Evolutionary conservation across 1,140 invertebrate genomes (phyloP).

Genomic region (Drosophila subpulchrella): DNA sequence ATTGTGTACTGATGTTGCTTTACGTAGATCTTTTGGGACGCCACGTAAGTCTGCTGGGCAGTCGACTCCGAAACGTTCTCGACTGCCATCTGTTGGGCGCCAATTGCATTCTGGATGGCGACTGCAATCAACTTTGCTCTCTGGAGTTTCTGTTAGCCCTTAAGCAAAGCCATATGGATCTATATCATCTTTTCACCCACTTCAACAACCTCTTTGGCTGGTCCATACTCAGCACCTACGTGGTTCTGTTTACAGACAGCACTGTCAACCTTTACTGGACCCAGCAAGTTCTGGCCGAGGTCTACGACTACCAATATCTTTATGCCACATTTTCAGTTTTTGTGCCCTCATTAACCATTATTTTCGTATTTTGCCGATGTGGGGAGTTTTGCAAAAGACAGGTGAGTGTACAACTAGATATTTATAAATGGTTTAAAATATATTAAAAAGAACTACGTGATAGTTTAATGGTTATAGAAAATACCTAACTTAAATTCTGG

Average conservation of each 20-base stretch:
- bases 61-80: constrained; percentile 38
- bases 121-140: constrained; percentile 53
- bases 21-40: constrained; percentile 52
- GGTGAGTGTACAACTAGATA: constrained; percentile 23
- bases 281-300: constrained; percentile 40
- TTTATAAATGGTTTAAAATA: not conserved
- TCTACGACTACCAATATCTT: constrained; percentile 40
- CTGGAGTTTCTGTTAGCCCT: constrained; percentile 57
- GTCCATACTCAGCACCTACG: constrained; percentile 59
- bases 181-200: constrained; percentile 40
- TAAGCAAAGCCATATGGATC: constrained; percentile 61
- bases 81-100: constrained; percentile 20
- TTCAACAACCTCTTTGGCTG: constrained; percentile 64
- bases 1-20: constrained; percentile 61
- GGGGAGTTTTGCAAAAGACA: constrained; percentile 63
- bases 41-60: constrained; percentile 40
- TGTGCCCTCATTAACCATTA: constrained; percentile 30
- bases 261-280: constrained; percentile 68
- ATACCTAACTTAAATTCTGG: too few relatives aligned
- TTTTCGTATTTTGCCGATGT: constrained; percentile 49
- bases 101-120: constrained; percentile 36
- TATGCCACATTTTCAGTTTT: constrained; percentile 31
- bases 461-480: too few relatives aligned
- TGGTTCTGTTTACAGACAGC: constrained; percentile 65
- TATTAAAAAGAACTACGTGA: too few relatives aligned